A percentile compares a stretch with the other conserved stretches of the same genome.
Evolutionary conservation across 2,888 invertebrate genomes (phyloP).

Genomic region (Chromoteleia sp.): DNA sequence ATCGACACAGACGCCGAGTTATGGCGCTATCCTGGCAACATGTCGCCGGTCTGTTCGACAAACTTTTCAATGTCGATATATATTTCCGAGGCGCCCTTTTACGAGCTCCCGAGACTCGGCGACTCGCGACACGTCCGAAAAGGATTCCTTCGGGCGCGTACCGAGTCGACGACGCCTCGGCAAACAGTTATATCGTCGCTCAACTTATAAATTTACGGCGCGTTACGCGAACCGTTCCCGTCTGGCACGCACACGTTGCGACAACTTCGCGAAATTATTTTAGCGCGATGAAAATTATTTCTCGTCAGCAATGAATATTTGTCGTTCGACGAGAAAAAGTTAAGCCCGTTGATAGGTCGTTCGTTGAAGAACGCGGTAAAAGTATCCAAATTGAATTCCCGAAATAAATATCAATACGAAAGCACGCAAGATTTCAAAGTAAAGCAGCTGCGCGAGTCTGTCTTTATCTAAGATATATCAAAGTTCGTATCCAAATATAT

Average conservation of each 20-base stretch:
- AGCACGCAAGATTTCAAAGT: too few species aligned
- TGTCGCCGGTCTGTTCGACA: slow-evolving; percentile 83
- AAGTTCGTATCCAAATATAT: too few species aligned
- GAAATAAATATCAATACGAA: too few species aligned
- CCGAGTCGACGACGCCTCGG: slow-evolving; percentile 45
- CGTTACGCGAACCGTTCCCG: slow-evolving; percentile 6
- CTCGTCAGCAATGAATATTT: neutral
- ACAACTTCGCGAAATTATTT: slow-evolving; percentile 24
- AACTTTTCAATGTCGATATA: slow-evolving; percentile 83
- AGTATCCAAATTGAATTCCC: too few species aligned
- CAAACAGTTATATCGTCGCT: slow-evolving; percentile 56
- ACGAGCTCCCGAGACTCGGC: slow-evolving; percentile 73
- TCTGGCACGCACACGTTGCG: slow-evolving; percentile 1
- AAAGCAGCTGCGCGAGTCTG: too few species aligned
- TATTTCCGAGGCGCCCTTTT: slow-evolving; percentile 78
- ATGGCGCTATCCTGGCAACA: slow-evolving; percentile 82
- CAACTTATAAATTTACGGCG: slow-evolving; percentile 52
- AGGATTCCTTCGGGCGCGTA: slow-evolving; percentile 52
- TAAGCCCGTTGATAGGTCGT: neutral
- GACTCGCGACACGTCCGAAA: slow-evolving; percentile 59
- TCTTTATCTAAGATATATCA: too few species aligned
- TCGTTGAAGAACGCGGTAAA: too few species aligned
- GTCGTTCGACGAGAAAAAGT: slow-evolving; percentile 3
- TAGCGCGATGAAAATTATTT: neutral
- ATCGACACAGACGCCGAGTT: slow-evolving; percentile 81